phyloP scores from a whole-genome alignment of 2,797 vertebrate genomes.

The Rhabdophis nuchalis region DNA sequence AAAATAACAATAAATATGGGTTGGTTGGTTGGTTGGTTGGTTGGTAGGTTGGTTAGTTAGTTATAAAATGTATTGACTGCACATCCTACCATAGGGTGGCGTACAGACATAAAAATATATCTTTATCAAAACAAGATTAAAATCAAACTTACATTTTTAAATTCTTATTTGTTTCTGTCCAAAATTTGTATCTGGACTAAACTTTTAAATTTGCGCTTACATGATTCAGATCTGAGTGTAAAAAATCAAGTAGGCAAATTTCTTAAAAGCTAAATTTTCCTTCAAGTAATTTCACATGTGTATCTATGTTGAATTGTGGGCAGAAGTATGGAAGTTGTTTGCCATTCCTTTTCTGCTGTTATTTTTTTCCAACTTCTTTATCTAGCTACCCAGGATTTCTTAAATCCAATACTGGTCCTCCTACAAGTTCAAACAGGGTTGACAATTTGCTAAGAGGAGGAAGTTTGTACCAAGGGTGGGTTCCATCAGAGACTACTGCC shows the following conservation, averaged over 20 bases:
- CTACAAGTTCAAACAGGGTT: background rate
- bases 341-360: background rate
- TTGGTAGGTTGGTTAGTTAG: rapidly evolving
- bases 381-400: background rate
- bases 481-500: no score
- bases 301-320: background rate
- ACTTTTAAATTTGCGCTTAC: background rate
- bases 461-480: no score
- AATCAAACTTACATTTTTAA: background rate
- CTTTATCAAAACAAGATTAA: background rate
- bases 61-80: background rate
- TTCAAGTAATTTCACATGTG: background rate
- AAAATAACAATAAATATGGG: background rate
- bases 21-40: no score
- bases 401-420: background rate
- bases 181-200: background rate
- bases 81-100: background rate
- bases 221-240: background rate
- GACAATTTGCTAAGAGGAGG: background rate
- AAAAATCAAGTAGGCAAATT: background rate
- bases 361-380: background rate
- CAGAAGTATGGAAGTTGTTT: background rate
- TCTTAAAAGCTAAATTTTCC: background rate
- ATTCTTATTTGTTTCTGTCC: background rate
- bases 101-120: background rate